Conservation (phyloP, 2,797 vertebrate genomes). For the Semotilus atromaculatus region DNA sequence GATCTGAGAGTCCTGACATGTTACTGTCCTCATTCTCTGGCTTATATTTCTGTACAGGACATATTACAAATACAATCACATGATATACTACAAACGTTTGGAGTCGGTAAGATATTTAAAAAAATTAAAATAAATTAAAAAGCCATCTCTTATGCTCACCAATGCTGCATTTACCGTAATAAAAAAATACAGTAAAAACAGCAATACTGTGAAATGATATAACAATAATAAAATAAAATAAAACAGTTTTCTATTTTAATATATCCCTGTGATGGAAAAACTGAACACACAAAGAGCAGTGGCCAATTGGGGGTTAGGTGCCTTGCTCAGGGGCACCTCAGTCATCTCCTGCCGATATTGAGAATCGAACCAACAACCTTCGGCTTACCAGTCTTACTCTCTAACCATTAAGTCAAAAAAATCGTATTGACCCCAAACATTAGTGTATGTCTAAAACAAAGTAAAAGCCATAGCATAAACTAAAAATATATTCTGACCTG, state of each 20-base stretch:
- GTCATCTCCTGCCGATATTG: too few species aligned
- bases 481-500: slow-evolving; percentile 78
- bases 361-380: too few species aligned
- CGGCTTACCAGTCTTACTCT: too few species aligned
- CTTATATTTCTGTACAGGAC: slow-evolving; percentile 88
- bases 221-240: not conserved
- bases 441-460: not conserved
- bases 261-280: not conserved
- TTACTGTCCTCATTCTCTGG: slow-evolving; percentile 89
- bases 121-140: not conserved
- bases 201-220: not conserved
- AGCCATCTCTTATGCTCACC: not conserved
- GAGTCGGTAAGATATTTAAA: not conserved
- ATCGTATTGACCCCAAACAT: too few species aligned
- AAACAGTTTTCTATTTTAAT: not conserved
- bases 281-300: too few species aligned
- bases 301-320: too few species aligned
- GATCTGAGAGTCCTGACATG: slow-evolving; percentile 87
- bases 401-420: not conserved
- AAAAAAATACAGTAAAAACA: not conserved
- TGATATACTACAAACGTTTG: not conserved
- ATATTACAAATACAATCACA: slow-evolving; percentile 2
- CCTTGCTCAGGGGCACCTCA: too few species aligned
- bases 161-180: not conserved
- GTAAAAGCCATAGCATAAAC: not conserved